Evolutionary conservation across 1,140 invertebrate species (phyloP), one percentile per base, ranked within the genome.

Genomic region (Coptotermes formosanus): DNA sequence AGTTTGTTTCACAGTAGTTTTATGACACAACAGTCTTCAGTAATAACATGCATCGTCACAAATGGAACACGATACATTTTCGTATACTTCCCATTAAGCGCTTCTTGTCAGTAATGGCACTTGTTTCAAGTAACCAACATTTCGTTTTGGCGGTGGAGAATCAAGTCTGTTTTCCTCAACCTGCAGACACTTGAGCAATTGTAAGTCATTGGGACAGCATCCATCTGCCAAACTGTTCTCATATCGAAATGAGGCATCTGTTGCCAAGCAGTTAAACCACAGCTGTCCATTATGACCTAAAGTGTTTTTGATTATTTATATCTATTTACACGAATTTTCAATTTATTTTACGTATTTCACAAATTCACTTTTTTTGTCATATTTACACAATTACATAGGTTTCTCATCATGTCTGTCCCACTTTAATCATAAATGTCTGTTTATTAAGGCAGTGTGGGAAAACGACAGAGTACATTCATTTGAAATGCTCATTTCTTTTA

Each of bases 21-120:
- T 75, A 75, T 30, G 25, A 30, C 64, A 16, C n/a, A 30, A 16
- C n/a, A 25, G 64, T 75, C 64, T n/a, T 75, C 21, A 16, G 59
- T 23, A n/a, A 64, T 64, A 7, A 14, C n/a, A 30, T 75, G n/a
- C 25, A 75, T 30, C 14, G 4, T 75, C 64, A 75, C 52, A 75
- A 75, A n/a, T 75, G 25, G 64, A 75, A 30, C 64, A 75, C n/a
- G 64, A n/a, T 75, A 75, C 64, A 75, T 75, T 30, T 75, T 75
- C 64, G 64, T 75, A 75, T 75, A 75, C 64, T 30, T 75, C n/a
- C 8, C 9, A 7, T 30, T 75, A 75, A 75, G 64, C 64, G 64
- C n/a, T 75, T 75, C 9, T 75, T 30, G 25, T 75, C 64, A 30
- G 2, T 75, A 75, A 75, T 75, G 64, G 64, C 64, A 75, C 64